These are phyloP conservation scores for Tangara arthus DNA, from an alignment of 2,797 vertebrate species.

Conservation along the genomic window DNA sequence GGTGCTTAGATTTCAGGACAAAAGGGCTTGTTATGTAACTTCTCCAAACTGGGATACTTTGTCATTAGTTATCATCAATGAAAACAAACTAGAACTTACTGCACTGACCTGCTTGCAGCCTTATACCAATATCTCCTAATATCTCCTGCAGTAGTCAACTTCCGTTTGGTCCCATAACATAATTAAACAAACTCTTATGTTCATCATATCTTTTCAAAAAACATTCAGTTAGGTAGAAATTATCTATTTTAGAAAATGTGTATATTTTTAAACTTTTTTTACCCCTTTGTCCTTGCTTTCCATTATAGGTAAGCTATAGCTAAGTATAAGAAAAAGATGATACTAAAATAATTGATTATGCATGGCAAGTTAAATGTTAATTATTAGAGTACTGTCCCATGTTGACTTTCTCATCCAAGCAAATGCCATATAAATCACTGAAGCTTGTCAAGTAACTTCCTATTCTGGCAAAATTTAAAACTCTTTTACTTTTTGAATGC, in stretches of 20 bases:
- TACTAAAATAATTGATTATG: not conserved
- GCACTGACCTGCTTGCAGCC: not conserved
- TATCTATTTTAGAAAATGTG: not conserved
- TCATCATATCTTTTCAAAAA: not conserved
- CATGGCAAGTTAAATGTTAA: not conserved
- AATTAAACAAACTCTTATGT: not conserved
- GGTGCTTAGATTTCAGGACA: not conserved
- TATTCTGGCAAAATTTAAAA: not conserved
- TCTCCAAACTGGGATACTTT: not conserved
- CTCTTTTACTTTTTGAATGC: not conserved
- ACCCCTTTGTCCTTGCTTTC: not conserved
- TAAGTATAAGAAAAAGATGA: not conserved
- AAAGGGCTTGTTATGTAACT: not conserved
- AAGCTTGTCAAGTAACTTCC: not conserved
- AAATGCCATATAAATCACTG: not conserved
- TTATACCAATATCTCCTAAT: not conserved
- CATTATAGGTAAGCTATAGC: not conserved
- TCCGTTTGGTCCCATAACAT: not conserved
- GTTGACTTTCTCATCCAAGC: not conserved
- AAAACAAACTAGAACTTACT: not conserved
- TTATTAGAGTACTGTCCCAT: not conserved
- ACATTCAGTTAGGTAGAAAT: not conserved
- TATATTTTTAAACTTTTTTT: slow-evolving; percentile 15
- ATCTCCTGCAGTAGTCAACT: not conserved
- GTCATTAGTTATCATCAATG: not conserved